phyloP scores from a whole-genome alignment of 2,113 vertebrate genomes.

The Gulo gulo region DNA sequence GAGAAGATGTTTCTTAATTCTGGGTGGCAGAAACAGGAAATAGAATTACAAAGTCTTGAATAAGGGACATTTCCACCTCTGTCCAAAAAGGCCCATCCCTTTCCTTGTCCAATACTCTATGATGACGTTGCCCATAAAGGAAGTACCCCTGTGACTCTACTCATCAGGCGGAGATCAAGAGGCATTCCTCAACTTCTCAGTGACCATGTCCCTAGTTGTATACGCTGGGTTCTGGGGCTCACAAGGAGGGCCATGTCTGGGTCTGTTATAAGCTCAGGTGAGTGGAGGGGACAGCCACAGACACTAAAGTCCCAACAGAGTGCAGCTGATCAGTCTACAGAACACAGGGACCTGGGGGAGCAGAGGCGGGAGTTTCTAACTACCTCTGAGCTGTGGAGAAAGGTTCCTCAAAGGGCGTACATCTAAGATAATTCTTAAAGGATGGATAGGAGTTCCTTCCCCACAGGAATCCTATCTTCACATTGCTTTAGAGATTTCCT shows the following conservation, averaged over 20 bases:
- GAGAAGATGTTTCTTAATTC: neutral
- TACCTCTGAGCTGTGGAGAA: neutral
- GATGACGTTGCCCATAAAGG: neutral
- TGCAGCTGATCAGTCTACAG: neutral
- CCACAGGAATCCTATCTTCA: neutral
- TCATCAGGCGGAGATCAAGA: neutral
- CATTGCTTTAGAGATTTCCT: neutral
- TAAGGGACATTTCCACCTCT: neutral
- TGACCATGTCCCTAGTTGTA: too few species aligned
- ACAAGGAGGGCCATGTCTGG: neutral
- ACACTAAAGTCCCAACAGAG: neutral
- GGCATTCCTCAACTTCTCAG: neutral
- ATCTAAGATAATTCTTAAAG: neutral
- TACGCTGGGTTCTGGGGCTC: neutral
- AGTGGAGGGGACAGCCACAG: neutral
- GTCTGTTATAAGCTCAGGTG: neutral
- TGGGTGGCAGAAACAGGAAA: conserved; percentile 28
- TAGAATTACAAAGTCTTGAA: conserved; percentile 49
- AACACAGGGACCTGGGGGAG: neutral
- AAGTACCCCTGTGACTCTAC: neutral
- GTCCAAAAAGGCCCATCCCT: neutral
- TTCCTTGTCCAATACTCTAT: neutral
- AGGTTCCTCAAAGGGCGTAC: neutral
- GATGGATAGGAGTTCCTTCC: neutral
- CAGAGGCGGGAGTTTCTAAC: neutral